Conservation (phyloP, 92 coral and sea anemone genomes). For the Bergia puertoricense region DNA sequence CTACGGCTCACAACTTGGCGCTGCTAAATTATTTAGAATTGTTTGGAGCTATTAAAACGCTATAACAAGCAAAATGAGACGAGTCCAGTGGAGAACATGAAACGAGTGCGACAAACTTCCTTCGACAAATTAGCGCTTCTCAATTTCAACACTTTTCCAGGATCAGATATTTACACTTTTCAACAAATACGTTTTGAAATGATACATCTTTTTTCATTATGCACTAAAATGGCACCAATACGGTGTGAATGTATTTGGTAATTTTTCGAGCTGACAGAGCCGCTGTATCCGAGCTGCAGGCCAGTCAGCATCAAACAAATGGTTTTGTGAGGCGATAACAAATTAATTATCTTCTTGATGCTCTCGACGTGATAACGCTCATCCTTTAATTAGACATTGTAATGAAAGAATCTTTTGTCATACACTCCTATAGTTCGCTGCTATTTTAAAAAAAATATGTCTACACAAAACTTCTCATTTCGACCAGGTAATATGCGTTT, state of each 20-base stretch:
- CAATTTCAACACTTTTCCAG: slow-evolving; percentile 39
- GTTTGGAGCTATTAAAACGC: slow-evolving; percentile 37
- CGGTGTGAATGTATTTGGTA: slow-evolving; percentile 21
- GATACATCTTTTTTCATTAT: slow-evolving; percentile 27
- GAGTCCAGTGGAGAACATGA: neutral
- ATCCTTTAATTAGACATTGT: slow-evolving; percentile 8
- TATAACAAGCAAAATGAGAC: slow-evolving; percentile 30
- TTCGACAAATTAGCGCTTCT: slow-evolving; percentile 48
- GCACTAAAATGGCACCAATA: neutral
- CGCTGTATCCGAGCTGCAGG: neutral
- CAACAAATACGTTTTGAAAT: slow-evolving; percentile 35
- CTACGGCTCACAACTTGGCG: neutral
- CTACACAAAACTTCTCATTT: neutral
- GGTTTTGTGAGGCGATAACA: slow-evolving; percentile 5
- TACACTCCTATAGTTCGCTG: neutral
- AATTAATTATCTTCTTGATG: neutral
- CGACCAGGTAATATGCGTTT: neutral
- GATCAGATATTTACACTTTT: slow-evolving; percentile 26
- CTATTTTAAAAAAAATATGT: neutral
- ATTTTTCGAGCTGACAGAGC: slow-evolving; percentile 28
- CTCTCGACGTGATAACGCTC: neutral
- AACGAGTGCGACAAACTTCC: slow-evolving; percentile 34
- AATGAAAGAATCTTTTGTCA: slow-evolving; percentile 39
- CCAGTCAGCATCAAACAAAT: neutral
- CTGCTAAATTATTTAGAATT: neutral